Conservation (phyloP, 2,797 vertebrate species). For the Protonibea diacanthus region DNA sequence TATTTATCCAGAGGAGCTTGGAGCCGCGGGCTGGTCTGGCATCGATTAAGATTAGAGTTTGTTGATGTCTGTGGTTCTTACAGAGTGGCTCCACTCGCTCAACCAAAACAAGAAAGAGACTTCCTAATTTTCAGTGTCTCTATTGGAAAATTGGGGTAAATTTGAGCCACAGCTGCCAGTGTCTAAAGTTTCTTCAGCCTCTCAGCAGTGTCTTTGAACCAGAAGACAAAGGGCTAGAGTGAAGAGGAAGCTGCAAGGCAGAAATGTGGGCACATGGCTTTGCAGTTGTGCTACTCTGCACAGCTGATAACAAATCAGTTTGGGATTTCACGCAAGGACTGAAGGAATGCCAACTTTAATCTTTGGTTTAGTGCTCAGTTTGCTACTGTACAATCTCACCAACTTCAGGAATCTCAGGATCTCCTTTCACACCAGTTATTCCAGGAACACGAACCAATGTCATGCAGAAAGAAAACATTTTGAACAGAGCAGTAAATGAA, state of each 20-base stretch:
- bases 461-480: constrained; percentile 11
- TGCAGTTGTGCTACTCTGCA: background rate
- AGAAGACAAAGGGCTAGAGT: background rate
- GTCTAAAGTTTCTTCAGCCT: constrained; percentile 24
- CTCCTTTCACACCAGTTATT: constrained; percentile 9
- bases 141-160: constrained; percentile 47
- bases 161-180: constrained; percentile 17
- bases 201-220: background rate
- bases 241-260: background rate
- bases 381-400: background rate
- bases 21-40: constrained; percentile 68
- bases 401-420: background rate
- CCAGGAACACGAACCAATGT: background rate
- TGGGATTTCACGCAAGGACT: background rate
- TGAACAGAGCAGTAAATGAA: constrained; percentile 3
- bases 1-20: constrained; percentile 59
- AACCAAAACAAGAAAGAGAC: constrained; percentile 45
- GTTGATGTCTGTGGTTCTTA: constrained; percentile 78
- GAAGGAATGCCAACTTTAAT: background rate
- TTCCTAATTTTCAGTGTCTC: constrained; percentile 59
- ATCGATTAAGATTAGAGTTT: constrained; percentile 79
- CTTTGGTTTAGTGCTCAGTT: background rate
- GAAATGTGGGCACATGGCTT: background rate
- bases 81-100: constrained; percentile 64
- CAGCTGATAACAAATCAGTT: constrained; percentile 8